A percentile compares a stretch with the other conserved stretches of the same genome.
Conservation (phyloP, 2,888 invertebrate species). For the Lymantria monacha region DNA sequence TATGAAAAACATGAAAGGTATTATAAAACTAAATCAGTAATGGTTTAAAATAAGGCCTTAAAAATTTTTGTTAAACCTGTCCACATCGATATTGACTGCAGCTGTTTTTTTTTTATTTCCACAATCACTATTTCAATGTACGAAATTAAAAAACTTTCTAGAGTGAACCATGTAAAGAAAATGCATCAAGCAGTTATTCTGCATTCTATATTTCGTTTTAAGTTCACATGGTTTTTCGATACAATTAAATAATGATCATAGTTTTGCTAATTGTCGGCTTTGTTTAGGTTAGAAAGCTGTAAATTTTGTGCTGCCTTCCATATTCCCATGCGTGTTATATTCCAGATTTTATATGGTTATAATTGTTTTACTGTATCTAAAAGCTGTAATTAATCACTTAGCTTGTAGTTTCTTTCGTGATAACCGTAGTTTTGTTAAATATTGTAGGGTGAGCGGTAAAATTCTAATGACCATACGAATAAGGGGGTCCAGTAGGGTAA, state of each 20-base stretch:
- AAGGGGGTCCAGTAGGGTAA: conserved; percentile 47
- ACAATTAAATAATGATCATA: conserved; percentile 33
- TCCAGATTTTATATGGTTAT: conserved; percentile 19
- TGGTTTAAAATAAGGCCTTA: too few relatives aligned
- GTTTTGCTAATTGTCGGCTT: conserved; percentile 31
- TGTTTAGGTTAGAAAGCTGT: conserved; percentile 43
- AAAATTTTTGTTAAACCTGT: too few relatives aligned
- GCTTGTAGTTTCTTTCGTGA: conserved; percentile 17
- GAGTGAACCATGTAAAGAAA: conserved; percentile 11
- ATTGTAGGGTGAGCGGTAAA: conserved; percentile 48
- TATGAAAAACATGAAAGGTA: too few relatives aligned
- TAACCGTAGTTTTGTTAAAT: conserved; percentile 15
- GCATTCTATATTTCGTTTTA: conserved; percentile 14
- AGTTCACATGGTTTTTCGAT: conserved; percentile 32
- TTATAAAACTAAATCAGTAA: too few relatives aligned
- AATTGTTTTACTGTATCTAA: conserved; percentile 21
- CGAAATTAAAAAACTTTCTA: conserved; percentile 22
- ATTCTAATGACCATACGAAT: conserved; percentile 49
- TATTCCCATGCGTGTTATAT: conserved; percentile 24
- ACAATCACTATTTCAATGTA: too few relatives aligned
- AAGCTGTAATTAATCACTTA: conserved; percentile 20
- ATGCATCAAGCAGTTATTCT: conserved; percentile 12
- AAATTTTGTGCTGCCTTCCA: conserved; percentile 25
- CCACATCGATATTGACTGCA: too few relatives aligned
- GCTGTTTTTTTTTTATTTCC: too few relatives aligned